Percentiles rank a stretch among this genome's conserved stretches.
phyloP scores from a whole-genome alignment of 2,113 vertebrate species.

The Bos javanicus region DNA sequence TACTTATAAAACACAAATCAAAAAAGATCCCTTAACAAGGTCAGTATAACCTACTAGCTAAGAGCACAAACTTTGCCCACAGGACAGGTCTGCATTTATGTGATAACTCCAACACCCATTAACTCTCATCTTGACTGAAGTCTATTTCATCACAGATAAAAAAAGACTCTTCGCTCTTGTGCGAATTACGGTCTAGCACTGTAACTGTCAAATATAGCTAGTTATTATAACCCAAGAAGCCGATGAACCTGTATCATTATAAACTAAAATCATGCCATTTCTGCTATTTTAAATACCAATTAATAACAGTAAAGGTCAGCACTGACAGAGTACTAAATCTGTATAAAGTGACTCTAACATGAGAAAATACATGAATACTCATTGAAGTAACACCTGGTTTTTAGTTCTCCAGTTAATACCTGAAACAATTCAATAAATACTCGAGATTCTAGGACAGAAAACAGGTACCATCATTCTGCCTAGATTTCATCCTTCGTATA shows the following conservation, averaged over 20 bases:
- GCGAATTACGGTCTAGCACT: neutral
- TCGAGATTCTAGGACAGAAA: neutral
- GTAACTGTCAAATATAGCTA: neutral
- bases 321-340: neutral
- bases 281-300: neutral
- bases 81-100: neutral
- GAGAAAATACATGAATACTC: neutral
- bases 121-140: neutral
- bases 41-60: neutral
- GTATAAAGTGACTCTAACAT: neutral
- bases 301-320: neutral
- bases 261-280: neutral
- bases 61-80: neutral
- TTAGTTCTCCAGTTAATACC: neutral
- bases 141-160: neutral
- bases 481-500: neutral
- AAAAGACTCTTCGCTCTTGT: neutral
- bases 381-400: neutral
- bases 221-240: neutral
- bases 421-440: slow-evolving; percentile 6
- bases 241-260: neutral
- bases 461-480: neutral
- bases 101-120: neutral
- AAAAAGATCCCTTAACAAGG: neutral
- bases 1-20: neutral